These are phyloP conservation scores for Chitala chitala DNA, from an alignment of 2,113 vertebrate species.

Conservation along the genomic window DNA sequence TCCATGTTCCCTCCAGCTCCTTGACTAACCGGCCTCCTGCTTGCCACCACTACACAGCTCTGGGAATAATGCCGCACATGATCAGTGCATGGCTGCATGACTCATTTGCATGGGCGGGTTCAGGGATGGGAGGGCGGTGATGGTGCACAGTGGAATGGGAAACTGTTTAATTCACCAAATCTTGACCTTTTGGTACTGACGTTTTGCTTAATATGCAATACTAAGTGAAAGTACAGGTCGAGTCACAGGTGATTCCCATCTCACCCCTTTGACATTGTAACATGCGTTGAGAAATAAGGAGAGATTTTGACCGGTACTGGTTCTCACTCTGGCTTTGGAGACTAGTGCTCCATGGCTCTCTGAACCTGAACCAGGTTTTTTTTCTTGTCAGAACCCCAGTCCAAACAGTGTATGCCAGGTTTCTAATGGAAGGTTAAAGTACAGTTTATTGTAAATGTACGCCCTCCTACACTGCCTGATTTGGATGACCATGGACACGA, in stretches of 20 bases:
- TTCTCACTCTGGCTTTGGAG: too few relatives aligned
- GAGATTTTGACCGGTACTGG: too few relatives aligned
- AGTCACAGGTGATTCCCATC: background rate
- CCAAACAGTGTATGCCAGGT: too few relatives aligned
- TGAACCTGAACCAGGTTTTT: too few relatives aligned
- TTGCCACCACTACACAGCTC: conserved; percentile 41
- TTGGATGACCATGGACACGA: too few relatives aligned
- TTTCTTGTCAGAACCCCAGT: too few relatives aligned
- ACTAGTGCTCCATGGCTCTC: too few relatives aligned
- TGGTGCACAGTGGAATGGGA: conserved; percentile 28
- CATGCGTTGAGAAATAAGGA: too few relatives aligned
- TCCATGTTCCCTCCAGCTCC: background rate
- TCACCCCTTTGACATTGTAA: too few relatives aligned
- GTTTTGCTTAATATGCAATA: background rate
- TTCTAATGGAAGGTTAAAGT: too few relatives aligned
- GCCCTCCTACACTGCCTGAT: too few relatives aligned
- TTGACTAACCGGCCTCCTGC: conserved; percentile 50
- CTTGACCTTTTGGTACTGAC: conserved; percentile 13
- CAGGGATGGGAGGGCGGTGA: background rate
- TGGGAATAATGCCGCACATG: conserved; percentile 34
- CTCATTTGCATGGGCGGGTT: conserved; percentile 67
- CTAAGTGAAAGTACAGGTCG: background rate
- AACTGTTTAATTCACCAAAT: conserved; percentile 21
- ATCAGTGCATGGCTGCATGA: conserved; percentile 80
- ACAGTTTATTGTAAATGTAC: too few relatives aligned